Percentiles rank a stretch among this genome's conserved stretches.
Conservation (phyloP, 2,113 vertebrate species). For the Pseudonaja textilis region DNA sequence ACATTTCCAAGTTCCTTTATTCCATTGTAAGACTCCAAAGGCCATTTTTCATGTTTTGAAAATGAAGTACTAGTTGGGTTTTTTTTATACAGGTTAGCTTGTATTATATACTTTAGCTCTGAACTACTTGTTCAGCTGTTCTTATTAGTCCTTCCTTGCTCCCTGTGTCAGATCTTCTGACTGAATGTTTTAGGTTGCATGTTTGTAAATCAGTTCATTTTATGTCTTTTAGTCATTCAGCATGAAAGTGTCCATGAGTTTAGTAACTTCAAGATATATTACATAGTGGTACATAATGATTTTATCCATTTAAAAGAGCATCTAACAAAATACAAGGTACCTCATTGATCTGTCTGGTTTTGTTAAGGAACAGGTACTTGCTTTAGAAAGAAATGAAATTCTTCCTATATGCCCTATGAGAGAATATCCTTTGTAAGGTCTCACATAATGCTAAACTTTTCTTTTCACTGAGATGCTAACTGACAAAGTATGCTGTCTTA, state of each 20-base stretch:
- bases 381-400: neutral
- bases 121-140: neutral
- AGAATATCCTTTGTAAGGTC: neutral
- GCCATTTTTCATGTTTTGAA: neutral
- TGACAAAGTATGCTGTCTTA: neutral
- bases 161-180: neutral
- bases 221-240: neutral
- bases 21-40: neutral
- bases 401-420: neutral
- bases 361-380: neutral
- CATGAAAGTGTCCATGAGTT: neutral
- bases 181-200: neutral
- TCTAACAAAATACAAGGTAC: neutral
- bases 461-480: neutral
- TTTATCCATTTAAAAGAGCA: neutral
- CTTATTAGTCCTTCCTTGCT: neutral
- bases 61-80: neutral
- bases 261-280: neutral
- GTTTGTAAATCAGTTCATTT: neutral
- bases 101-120: neutral
- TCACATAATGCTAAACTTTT: neutral
- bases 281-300: neutral
- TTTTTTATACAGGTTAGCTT: neutral
- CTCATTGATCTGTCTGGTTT: neutral
- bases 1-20: neutral